A percentile compares a stretch with the other conserved stretches of the same genome.
Evolutionary conservation across 2,888 invertebrate genomes (phyloP).

Genomic region (Chymomyza amoena): DNA sequence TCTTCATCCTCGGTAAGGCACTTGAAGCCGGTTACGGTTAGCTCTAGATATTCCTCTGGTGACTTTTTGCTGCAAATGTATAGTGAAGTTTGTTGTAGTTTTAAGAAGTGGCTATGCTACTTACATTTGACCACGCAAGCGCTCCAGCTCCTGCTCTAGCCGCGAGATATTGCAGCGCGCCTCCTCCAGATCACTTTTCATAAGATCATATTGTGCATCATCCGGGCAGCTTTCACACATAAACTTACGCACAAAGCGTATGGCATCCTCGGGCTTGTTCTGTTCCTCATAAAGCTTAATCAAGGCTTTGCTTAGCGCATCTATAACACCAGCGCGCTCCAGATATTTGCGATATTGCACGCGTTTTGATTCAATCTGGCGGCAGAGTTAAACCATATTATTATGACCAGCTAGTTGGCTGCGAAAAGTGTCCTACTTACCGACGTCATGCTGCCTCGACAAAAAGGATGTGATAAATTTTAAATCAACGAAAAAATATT

Average conservation of each 20-base stretch:
- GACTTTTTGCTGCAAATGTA: conserved; percentile 68
- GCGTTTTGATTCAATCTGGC: conserved; percentile 78
- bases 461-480: conserved; percentile 21
- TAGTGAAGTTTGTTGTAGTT: background rate
- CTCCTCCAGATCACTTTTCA: conserved; percentile 75
- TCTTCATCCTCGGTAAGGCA: conserved; percentile 80
- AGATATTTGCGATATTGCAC: conserved; percentile 78
- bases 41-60: conserved; percentile 76
- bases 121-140: conserved; percentile 76
- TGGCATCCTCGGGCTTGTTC: conserved; percentile 78
- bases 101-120: conserved; percentile 16
- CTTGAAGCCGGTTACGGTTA: conserved; percentile 80
- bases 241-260: conserved; percentile 77
- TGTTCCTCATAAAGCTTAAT: conserved; percentile 78
- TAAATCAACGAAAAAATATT: conserved; percentile 21
- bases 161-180: conserved; percentile 69
- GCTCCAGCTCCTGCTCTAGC: conserved; percentile 75
- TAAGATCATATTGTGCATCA: conserved; percentile 74
- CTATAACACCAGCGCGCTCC: conserved; percentile 78
- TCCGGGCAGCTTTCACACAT: conserved; percentile 78
- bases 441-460: conserved; percentile 67
- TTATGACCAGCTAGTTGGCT: too few species aligned
- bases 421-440: conserved; percentile 55
- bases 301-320: conserved; percentile 77
- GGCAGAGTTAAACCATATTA: too few species aligned